Evolutionary conservation across 2,113 vertebrate species (phyloP).

Genomic region (Petrocephalus zakoni): DNA sequence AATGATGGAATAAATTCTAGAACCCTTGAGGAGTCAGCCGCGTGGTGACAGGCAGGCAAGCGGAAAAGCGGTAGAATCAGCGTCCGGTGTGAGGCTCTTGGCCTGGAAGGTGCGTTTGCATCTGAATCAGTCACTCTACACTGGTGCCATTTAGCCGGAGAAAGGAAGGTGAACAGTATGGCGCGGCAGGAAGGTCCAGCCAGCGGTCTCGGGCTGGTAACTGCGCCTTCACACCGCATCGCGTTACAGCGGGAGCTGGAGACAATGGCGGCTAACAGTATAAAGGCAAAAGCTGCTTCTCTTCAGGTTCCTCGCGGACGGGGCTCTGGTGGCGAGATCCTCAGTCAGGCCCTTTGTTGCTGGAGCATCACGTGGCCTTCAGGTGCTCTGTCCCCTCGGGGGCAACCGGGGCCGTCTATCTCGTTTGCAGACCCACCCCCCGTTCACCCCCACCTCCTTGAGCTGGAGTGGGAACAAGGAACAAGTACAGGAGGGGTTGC

Average conservation of each 20-base stretch:
- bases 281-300: not conserved
- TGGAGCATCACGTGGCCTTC: constrained; percentile 30
- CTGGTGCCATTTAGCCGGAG: not conserved
- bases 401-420: not conserved
- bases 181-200: not conserved
- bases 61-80: not conserved
- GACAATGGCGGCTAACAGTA: not conserved
- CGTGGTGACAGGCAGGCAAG: not conserved
- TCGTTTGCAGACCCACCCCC: not conserved
- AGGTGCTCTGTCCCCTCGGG: not conserved
- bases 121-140: constrained; percentile 7
- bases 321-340: constrained; percentile 33
- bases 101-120: constrained; percentile 1
- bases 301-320: constrained; percentile 21
- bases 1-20: not conserved
- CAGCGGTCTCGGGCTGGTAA: not conserved
- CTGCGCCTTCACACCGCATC: constrained; percentile 10
- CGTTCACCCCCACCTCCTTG: no score
- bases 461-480: not conserved
- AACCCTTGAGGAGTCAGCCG: not conserved
- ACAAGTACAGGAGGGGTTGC: not conserved
- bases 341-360: constrained; percentile 37
- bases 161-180: not conserved
- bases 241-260: not conserved
- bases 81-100: not conserved